phyloP scores from a whole-genome alignment of 2,888 invertebrate species.

The Brachypterus glaber region DNA sequence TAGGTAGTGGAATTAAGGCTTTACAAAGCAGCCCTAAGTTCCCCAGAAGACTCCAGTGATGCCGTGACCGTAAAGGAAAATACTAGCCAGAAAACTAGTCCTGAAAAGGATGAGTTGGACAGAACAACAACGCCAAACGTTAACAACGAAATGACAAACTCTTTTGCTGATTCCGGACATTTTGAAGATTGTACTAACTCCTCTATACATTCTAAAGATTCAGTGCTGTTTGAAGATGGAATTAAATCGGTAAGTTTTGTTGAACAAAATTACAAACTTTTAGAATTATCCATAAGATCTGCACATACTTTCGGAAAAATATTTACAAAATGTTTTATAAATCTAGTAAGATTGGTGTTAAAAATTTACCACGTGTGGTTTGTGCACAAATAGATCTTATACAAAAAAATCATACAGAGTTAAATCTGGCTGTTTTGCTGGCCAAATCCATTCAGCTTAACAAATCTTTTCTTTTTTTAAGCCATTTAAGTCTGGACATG shows the following conservation, averaged over 20 bases:
- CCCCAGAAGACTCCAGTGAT: slow-evolving; percentile 61
- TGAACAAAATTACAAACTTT: too few relatives aligned
- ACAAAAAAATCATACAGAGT: too few relatives aligned
- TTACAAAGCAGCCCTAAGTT: slow-evolving; percentile 69
- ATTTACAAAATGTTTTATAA: too few relatives aligned
- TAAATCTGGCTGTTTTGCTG: slow-evolving; percentile 7
- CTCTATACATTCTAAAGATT: slow-evolving; percentile 68
- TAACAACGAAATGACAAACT: slow-evolving; percentile 49
- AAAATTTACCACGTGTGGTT: too few relatives aligned
- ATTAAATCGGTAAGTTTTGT: slow-evolving; percentile 22
- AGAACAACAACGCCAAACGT: slow-evolving; percentile 19
- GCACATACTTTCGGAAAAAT: too few relatives aligned
- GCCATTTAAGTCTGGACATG: slow-evolving; percentile 27
- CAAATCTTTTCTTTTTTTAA: slow-evolving; percentile 16
- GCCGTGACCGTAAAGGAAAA: slow-evolving; percentile 63
- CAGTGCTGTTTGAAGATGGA: slow-evolving; percentile 40
- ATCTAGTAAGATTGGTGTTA: too few relatives aligned
- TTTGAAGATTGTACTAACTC: slow-evolving; percentile 73
- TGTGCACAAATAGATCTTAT: too few relatives aligned
- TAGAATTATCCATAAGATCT: too few relatives aligned
- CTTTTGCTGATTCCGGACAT: slow-evolving; percentile 78
- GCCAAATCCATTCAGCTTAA: background rate
- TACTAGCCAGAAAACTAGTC: slow-evolving; percentile 44
- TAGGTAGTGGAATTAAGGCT: slow-evolving; percentile 63
- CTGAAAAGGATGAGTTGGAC: slow-evolving; percentile 24